Conservation (phyloP, 2,113 vertebrate species). For the Sinocyclocheilus anophthalmus region DNA sequence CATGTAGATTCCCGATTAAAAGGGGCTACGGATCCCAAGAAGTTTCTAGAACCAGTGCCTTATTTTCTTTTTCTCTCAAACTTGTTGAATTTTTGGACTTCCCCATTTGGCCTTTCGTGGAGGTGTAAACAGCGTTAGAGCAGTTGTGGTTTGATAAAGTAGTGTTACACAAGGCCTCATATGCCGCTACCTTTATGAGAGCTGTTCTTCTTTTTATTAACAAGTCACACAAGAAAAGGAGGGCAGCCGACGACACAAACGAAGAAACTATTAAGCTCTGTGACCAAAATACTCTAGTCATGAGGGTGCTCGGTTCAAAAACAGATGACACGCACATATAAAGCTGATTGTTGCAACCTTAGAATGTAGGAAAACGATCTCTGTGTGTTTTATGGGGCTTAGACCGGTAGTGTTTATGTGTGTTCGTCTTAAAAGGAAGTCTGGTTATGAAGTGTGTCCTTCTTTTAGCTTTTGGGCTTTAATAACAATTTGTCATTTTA, state of each 20-base stretch:
- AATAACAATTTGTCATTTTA: not conserved
- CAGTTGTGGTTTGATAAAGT: not conserved
- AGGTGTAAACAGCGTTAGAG: not conserved
- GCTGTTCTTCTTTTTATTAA: conserved; percentile 39
- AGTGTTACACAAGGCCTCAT: conserved; percentile 24
- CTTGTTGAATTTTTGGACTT: not conserved
- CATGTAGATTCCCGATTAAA: no score
- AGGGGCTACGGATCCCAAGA: not conserved
- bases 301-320: conserved; percentile 46
- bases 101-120: not conserved
- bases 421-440: not conserved
- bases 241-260: conserved; percentile 19
- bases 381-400: not conserved
- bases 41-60: not conserved
- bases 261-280: conserved; percentile 45
- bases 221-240: conserved; percentile 31
- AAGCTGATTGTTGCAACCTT: conserved; percentile 18
- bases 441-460: conserved; percentile 3
- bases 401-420: not conserved
- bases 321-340: conserved; percentile 30
- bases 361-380: conserved; percentile 3
- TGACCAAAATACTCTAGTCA: conserved; percentile 54
- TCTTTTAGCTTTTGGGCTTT: not conserved
- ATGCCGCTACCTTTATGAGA: conserved; percentile 27
- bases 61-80: not conserved